phyloP scores from a whole-genome alignment of 2,797 vertebrate genomes.

The Mus spretus region DNA sequence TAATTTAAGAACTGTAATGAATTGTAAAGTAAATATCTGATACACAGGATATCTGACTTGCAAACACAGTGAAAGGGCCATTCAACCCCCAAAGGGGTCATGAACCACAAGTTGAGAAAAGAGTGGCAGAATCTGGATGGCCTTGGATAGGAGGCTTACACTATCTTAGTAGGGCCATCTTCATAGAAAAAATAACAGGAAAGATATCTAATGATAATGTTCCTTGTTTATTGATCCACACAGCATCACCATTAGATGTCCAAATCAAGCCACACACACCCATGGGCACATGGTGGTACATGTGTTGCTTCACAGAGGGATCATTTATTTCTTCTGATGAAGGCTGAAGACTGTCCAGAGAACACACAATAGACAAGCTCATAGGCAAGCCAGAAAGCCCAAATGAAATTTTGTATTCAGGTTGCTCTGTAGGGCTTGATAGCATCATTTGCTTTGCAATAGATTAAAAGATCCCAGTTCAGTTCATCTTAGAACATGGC shows the following conservation, averaged over 20 bases:
- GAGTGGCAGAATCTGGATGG: background rate
- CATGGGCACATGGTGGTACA: background rate
- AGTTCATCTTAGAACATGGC: background rate
- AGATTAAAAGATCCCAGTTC: slow-evolving; percentile 34
- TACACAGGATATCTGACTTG: background rate
- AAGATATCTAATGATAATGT: background rate
- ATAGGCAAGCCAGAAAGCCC: background rate
- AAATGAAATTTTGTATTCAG: background rate
- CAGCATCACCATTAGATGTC: background rate
- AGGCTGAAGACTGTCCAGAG: background rate
- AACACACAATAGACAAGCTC: background rate
- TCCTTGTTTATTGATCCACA: background rate
- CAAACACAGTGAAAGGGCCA: too few relatives aligned
- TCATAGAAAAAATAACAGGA: background rate
- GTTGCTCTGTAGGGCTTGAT: background rate
- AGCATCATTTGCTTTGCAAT: background rate
- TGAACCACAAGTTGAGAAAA: background rate
- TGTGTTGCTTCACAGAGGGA: background rate
- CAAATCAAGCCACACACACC: background rate
- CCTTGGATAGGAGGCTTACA: background rate
- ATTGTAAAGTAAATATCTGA: background rate
- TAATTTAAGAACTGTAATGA: background rate
- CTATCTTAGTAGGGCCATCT: background rate
- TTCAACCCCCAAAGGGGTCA: background rate
- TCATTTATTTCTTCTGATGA: background rate